Evolutionary conservation across 1,140 invertebrate genomes (phyloP).

Genomic region (Xylocopa sonorina): DNA sequence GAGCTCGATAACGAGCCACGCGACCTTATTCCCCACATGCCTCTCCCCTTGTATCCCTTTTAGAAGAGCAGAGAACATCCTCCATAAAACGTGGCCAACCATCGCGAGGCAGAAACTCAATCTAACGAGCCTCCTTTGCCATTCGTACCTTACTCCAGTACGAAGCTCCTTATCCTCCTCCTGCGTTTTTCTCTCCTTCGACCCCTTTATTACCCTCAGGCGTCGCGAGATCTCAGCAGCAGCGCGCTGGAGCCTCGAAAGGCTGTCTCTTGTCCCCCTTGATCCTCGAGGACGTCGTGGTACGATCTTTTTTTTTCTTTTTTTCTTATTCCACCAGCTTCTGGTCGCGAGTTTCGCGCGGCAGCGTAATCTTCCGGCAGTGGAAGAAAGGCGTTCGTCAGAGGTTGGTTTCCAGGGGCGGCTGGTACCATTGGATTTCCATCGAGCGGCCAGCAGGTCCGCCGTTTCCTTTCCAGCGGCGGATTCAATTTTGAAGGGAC

Average conservation of each 20-base stretch:
- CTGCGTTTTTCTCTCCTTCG: constrained; percentile 11
- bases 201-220: constrained; percentile 22
- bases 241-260: too few species aligned
- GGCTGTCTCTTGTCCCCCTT: too few species aligned
- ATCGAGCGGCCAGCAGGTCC: not conserved
- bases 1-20: not conserved
- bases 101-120: constrained; percentile 26
- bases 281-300: not conserved
- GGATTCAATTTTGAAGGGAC: constrained; percentile 4
- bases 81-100: constrained; percentile 10
- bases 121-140: constrained; percentile 38
- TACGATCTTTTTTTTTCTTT: not conserved
- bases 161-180: constrained; percentile 28
- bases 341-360: not conserved
- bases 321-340: not conserved
- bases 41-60: not conserved
- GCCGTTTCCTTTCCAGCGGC: not conserved
- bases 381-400: not conserved
- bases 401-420: too few species aligned
- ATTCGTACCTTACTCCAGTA: not conserved
- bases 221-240: not conserved
- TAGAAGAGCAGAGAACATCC: not conserved
- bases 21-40: not conserved
- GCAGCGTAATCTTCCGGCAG: not conserved
- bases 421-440: constrained; percentile 2